Base-by-base conservation (phyloP, 2,888 invertebrate species). In the Trichacis sp. region DNA sequence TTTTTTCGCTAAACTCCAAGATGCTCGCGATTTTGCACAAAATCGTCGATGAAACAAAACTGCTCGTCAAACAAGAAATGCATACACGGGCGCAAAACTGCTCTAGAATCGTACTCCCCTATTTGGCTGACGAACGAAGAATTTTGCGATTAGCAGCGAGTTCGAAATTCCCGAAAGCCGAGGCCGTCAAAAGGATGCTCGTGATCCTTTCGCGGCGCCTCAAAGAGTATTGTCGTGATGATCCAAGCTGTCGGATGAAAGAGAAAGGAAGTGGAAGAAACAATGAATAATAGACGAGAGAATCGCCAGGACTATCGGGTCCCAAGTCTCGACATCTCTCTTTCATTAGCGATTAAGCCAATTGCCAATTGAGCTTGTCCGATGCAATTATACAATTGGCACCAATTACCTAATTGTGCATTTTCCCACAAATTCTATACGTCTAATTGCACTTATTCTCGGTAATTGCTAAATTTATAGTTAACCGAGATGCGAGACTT, bases 381-480 rank as follows among this genome's bases (percentile, higher is more conserved):
- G 67, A 73, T 73, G 74, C 77, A 78, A 79, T 80, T 79, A 77
- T 69, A 63, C 74, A 80, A 81, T 80, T 81, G 77, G 64, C 77
- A 76, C 62, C 77, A 78, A 81, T 75, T 79, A 73, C 76, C 78
- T 74, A 72, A 75, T 75, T 76, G 76, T 73, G 67, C 70, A 71
- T 71, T 78, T 81, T 80, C 79, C 77, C 80, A 80, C 78, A 78
- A 79, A 74, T 63, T 74, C 68, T 68, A 70, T 55, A 65, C 24
- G 51, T 29, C 50, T 61, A 81, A 81, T 81, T 80, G 74, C 77
- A 75, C 72, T 76, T 78, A 73, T 77, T 72, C 77, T 70, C 74
- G 78, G 79, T 79, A 81, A 82, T 81, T 81, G 80, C 64, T 71
- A 70, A 81, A 82, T 82, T 82, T 80, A 82, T 80, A 62, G 70